These are phyloP conservation scores for Axis porcinus DNA, from an alignment of 2,113 vertebrate species.

Conservation along the genomic window DNA sequence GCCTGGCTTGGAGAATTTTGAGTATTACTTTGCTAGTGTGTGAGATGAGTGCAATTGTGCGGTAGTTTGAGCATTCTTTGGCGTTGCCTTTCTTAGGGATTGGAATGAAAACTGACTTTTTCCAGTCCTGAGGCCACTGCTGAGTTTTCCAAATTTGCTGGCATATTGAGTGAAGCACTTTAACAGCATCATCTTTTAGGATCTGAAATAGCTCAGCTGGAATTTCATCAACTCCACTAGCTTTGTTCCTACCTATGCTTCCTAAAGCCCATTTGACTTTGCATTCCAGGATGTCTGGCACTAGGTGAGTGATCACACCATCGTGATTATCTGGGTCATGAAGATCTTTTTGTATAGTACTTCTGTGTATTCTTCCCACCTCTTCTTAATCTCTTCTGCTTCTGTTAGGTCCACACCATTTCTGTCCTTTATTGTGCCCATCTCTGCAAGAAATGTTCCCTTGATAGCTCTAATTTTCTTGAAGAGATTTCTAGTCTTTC, in stretches of 20 bases:
- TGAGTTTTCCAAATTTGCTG: not conserved
- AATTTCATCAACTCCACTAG: not conserved
- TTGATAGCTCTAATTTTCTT: not conserved
- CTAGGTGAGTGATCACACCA: not conserved
- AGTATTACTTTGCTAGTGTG: not conserved
- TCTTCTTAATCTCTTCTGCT: not conserved
- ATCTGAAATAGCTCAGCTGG: not conserved
- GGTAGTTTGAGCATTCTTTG: not conserved
- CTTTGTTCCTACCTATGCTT: not conserved
- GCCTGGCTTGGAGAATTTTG: not conserved
- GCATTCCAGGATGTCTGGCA: not conserved
- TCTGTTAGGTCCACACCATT: not conserved
- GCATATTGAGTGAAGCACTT: not conserved
- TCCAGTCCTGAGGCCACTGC: not conserved
- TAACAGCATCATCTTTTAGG: not conserved
- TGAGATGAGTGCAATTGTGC: not conserved
- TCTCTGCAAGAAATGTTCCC: not conserved
- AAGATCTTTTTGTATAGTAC: not conserved
- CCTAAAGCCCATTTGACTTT: not conserved
- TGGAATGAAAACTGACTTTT: not conserved
- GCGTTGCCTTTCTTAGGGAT: not conserved
- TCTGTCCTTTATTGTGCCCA: not conserved
- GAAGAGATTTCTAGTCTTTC: not conserved
- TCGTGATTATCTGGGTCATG: not conserved
- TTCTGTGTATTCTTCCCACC: not conserved